phyloP scores from a whole-genome alignment of 2,113 vertebrate species.

The Cavia porcellus region DNA sequence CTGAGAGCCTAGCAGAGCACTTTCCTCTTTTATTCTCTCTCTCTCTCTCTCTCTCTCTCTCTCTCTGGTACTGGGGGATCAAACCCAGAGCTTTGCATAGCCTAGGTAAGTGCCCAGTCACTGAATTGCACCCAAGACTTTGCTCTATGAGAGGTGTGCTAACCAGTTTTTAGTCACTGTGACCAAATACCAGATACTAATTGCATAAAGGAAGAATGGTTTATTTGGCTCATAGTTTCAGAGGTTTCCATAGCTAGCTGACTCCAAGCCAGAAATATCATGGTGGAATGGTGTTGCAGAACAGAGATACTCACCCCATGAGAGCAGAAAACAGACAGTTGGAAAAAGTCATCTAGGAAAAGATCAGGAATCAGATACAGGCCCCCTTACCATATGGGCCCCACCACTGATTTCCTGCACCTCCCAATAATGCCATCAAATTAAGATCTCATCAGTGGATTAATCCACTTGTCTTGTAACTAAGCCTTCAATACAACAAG shows the following conservation, averaged over 20 bases:
- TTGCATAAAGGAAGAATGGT: background rate
- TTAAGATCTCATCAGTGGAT: background rate
- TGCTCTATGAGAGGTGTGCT: background rate
- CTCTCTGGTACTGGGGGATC: background rate
- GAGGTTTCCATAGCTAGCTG: background rate
- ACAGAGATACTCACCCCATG: background rate
- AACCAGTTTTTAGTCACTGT: background rate
- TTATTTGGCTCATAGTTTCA: background rate
- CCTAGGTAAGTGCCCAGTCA: background rate
- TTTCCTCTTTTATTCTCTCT: background rate
- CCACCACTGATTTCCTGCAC: too few species aligned
- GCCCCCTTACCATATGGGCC: background rate
- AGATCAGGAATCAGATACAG: background rate
- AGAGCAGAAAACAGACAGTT: background rate
- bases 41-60: too few species aligned
- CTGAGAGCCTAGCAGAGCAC: background rate
- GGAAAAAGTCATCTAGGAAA: background rate
- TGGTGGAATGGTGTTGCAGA: background rate
- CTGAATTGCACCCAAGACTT: background rate
- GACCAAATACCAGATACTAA: background rate
- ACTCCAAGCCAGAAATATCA: background rate
- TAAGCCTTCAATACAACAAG: background rate
- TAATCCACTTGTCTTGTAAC: background rate
- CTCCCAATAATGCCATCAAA: background rate
- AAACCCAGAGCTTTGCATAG: background rate